phyloP scores from a whole-genome alignment of 2,113 vertebrate species.

The Albula goreensis region DNA sequence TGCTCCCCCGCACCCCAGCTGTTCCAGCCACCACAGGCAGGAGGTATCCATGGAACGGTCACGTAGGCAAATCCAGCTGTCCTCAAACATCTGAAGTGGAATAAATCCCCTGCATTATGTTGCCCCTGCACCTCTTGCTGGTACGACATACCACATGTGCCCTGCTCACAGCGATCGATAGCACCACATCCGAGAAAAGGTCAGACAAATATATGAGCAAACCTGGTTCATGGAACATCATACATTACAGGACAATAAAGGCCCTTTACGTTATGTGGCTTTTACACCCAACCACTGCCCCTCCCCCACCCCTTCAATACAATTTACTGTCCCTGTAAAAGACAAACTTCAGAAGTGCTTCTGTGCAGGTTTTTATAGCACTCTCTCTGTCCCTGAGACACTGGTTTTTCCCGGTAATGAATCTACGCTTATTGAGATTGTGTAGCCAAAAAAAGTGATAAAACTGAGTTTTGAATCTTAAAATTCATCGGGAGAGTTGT shows the following conservation, averaged over 20 bases:
- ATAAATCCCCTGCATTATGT: conserved; percentile 14
- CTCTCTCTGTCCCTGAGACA: conserved; percentile 28
- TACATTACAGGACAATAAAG: conserved; percentile 23
- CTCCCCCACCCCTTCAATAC: conserved; percentile 3
- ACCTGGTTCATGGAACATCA: conserved; percentile 22
- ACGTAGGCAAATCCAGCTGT: conserved; percentile 24
- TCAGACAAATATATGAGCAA: conserved; percentile 30
- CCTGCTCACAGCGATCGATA: conserved; percentile 20
- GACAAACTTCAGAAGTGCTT: conserved; percentile 24
- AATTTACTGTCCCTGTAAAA: conserved; percentile 41
- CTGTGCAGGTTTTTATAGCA: conserved; percentile 24
- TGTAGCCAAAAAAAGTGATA: neutral
- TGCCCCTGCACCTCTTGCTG: neutral
- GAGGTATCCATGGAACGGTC: conserved; percentile 8
- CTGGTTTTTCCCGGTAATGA: conserved; percentile 22
- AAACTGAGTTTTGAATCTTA: neutral
- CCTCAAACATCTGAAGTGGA: conserved; percentile 17
- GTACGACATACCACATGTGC: conserved; percentile 16
- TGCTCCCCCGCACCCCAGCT: neutral
- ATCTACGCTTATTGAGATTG: neutral
- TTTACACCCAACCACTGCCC: neutral
- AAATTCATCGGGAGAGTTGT: neutral
- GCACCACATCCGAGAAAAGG: conserved; percentile 31
- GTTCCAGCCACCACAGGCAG: neutral
- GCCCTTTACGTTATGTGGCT: conserved; percentile 19